Conservation (phyloP, 2,797 vertebrate genomes). For the Chelidonichthys spinosus region DNA sequence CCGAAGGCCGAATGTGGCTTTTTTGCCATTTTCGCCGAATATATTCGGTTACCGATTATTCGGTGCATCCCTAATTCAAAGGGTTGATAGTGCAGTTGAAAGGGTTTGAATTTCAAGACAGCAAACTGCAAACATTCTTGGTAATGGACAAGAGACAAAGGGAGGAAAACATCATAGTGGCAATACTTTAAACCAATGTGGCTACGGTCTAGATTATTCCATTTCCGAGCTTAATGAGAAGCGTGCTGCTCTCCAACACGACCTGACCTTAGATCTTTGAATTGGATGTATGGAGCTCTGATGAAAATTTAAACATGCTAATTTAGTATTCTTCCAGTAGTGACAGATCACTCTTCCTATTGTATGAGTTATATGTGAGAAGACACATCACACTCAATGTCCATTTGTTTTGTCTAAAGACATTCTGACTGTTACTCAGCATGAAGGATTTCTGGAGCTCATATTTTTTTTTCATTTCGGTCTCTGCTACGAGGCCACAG, state of each 20-base stretch:
- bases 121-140: constrained; percentile 4
- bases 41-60: too few relatives aligned
- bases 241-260: constrained; percentile 71
- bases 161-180: constrained; percentile 34
- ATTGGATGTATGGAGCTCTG: constrained; percentile 44
- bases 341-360: constrained; percentile 24
- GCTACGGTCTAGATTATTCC: constrained; percentile 55
- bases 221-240: constrained; percentile 72
- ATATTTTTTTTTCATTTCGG: constrained; percentile 18
- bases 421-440: constrained; percentile 16
- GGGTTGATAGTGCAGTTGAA: background rate
- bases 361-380: constrained; percentile 1
- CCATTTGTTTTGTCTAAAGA: constrained; percentile 22
- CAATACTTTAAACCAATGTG: constrained; percentile 27
- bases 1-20: too few relatives aligned
- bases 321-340: constrained; percentile 53
- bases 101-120: constrained; percentile 18
- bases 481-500: constrained; percentile 28
- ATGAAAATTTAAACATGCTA: constrained; percentile 66
- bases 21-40: too few relatives aligned
- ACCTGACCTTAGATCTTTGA: constrained; percentile 70
- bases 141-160: constrained; percentile 17
- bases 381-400: background rate
- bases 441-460: constrained; percentile 19
- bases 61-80: too few relatives aligned